Evolutionary conservation across 2,888 invertebrate species (phyloP), one percentile per base, ranked within the genome.

Genomic region (Cactoblastis cactorum): DNA sequence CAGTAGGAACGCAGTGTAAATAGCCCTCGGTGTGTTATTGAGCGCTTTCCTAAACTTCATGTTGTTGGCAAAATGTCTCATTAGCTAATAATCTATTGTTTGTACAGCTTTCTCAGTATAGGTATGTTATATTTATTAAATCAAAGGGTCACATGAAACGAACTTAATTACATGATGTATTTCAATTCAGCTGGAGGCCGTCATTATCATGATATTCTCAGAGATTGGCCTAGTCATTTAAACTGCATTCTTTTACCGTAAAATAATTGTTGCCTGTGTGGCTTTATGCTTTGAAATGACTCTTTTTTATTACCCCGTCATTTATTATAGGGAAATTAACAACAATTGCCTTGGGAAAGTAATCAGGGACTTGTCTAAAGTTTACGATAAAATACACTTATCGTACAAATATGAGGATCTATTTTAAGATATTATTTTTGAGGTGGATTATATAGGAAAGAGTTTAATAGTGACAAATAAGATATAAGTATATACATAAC

Each of bases 1-100:
- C 60, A 43, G 52, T 57, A 55, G 58, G 67, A 67, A 69, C 69
- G 67, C 69, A 28, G 9, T 28, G 28, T 28, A 71, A 74, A 75
- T 75, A 48, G 28, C 24, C 46, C 35, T 62, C 66, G 60, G 67
- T 59, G 60, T 64, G 62, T 59, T 59, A 38, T 37, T 3, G 46
- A 35, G 15, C 19, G 15, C 54, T 54, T 62, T 61, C 67, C 57
- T 66, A 57, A 55, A 54, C 51, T 49, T 49, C 34, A 50, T 51
- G 50, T 51, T 51, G 53, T 53, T 45, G 55, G 33, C 37, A 38
- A 24, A 18, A 50, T 46, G 28, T 28, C 3, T 8, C 3, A 28
- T 28, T 28, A 9, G 3, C 8, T 22, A 22, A 5, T 4, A 4
- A 22, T 9, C 28, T 28, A n/a, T 33, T 24, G 32, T 17, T n/a